These are phyloP conservation scores for Aleiodes alternator DNA, from an alignment of 2,888 invertebrate genomes.

Conservation along the genomic window DNA sequence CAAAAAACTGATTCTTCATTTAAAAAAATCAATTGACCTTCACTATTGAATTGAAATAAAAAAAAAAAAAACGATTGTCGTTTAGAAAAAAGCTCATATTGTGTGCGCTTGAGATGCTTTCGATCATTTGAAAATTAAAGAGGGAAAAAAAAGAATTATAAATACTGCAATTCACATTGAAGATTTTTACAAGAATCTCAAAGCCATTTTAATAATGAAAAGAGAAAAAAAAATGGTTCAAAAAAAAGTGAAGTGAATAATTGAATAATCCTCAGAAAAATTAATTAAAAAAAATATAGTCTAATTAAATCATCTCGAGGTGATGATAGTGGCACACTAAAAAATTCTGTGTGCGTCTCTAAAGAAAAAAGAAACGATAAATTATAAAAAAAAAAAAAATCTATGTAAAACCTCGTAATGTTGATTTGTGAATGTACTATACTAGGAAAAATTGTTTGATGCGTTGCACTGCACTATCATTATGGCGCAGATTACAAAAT, in stretches of 20 bases:
- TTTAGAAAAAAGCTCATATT: too few relatives aligned
- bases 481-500: constrained; percentile 53
- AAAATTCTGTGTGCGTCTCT: neutral
- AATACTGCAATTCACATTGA: too few relatives aligned
- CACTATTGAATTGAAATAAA: too few relatives aligned
- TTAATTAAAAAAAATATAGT: constrained; percentile 8
- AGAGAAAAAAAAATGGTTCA: neutral
- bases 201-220: neutral
- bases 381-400: neutral
- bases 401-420: constrained; percentile 54
- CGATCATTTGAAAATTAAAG: too few relatives aligned
- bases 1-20: too few relatives aligned
- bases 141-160: too few relatives aligned
- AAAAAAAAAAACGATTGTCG: too few relatives aligned
- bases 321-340: neutral
- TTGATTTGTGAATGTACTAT: constrained; percentile 69
- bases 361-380: neutral
- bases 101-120: too few relatives aligned
- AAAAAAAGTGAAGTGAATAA: neutral
- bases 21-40: too few relatives aligned
- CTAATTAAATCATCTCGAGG: constrained; percentile 1
- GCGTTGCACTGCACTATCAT: constrained; percentile 45
- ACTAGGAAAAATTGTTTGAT: constrained; percentile 70
- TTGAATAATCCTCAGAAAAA: constrained; percentile 12
- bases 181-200: neutral